Base-by-base conservation (phyloP, 2,888 invertebrate genomes). In the Molanna angustata region DNA sequence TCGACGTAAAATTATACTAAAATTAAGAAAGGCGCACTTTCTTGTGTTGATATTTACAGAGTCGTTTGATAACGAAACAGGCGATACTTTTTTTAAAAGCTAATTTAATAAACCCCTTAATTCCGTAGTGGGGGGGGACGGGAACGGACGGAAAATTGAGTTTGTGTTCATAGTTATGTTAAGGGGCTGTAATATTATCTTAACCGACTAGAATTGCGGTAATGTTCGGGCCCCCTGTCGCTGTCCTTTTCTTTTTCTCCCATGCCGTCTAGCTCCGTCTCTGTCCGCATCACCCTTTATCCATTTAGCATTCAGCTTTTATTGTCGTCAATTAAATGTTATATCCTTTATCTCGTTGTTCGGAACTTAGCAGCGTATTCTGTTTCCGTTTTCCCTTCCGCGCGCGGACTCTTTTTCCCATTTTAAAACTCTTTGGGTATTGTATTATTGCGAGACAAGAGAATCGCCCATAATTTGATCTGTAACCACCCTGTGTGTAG, bases 281-380 rank as follows among this genome's bases (percentile, higher is more conserved):
- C 49, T 32, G 4, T 49, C 41, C 21, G 21, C 14, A 13, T 44
- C 33, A 48, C 50, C 55, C 53, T 46, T 48, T 52, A 57, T 52
- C 57, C 56, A 56, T 55, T 54, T 56, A 54, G 54, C 54, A 58
- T 56, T 58, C 58, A 54, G 49, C 54, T 56, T 58, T 58, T 58
- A 58, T 56, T 56, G 56, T 56, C 58, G 54, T 56, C 58, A 56
- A 56, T 58, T 58, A 58, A 58, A 55, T 52, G 52, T 58, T 51
- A 58, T 58, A 50, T 58, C 56, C 53, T 58, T 58, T 58, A 58
- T 58, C 58, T 58, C 54, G 47, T 49, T 49, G 48, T 55, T 48
- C 49, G 49, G 45, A 52, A 39, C 43, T 33, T 37, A 32, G 22
- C 53, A 49, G 42, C 32, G 49, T 49, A 46, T 51, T 54, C 54